Base-by-base conservation (phyloP, 2,797 vertebrate genomes). In the Sebastes cheni region DNA sequence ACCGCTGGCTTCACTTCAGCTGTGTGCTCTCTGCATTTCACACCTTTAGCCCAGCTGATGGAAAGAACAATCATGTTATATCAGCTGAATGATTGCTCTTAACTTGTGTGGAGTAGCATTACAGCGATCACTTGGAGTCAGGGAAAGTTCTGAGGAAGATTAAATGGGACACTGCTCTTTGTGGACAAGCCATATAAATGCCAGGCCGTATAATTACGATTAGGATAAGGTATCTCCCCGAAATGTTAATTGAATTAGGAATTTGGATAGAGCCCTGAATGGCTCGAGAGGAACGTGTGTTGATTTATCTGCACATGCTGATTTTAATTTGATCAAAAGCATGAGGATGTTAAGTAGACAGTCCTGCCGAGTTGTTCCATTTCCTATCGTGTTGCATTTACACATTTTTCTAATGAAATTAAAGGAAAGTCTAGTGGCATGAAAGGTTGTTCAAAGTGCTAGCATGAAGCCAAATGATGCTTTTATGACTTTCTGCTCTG, bases 221-320 rank as follows among this genome's bases (percentile, higher is more conserved):
- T 61, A 72, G 69, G 56, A 73, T 70, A 61, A 76, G 59, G 65
- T 58, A 77, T 74, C 67, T 73, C 67, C 58, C 79, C 36, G 29
- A 73, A 87, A 92, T 91, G 80, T 90, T 90, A 85, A 95, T 92
- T 88, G 82, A 91, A 91, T 90, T 82, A 80, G 79, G 72, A 90
- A 79, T 82, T 82, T 85, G 42, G 80, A 79, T 58, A 12, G 54
- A 67, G 62, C 55, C 54, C 71, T 72, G 69, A 85, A 81, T n/a
- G 42, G 71, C 67, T 69, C 3, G 1, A 77, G 78, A 89, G 83
- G 42, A 83, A 87, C 65, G 69, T 2, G 25, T 39, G 68, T 71
- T 77, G 67, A 83, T 82, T 67, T 58, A 72, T 81, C 58, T 80
- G 27, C 25, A 22, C 32, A 79, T 50, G 78, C 32, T 65, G 54